A percentile compares a stretch with the other conserved stretches of the same genome.
These are phyloP conservation scores for Mesocricetus auratus DNA, from an alignment of 2,113 vertebrate species.

Conservation along the genomic window DNA sequence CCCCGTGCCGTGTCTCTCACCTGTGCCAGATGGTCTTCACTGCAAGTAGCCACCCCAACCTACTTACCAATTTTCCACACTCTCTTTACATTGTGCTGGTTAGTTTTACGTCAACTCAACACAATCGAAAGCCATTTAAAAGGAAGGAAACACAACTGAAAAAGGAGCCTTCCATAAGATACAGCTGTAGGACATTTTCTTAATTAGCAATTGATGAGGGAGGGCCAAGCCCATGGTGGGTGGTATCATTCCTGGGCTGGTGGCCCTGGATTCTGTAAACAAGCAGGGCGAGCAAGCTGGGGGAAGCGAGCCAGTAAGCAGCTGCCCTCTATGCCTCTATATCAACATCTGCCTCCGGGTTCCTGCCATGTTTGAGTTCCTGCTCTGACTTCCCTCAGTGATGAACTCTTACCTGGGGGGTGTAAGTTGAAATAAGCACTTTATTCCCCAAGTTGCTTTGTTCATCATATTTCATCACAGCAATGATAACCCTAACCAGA, in stretches of 20 bases:
- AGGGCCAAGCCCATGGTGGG: not conserved
- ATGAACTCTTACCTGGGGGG: not conserved
- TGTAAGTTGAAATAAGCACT: not conserved
- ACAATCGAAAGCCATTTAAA: not conserved
- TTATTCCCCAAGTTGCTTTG: not conserved
- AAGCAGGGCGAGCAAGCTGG: not conserved
- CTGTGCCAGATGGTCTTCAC: not conserved
- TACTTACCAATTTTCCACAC: not conserved
- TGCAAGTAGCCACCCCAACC: not conserved
- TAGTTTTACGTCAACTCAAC: not conserved
- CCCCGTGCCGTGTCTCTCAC: not conserved
- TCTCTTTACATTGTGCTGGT: not conserved
- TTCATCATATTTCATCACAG: not conserved
- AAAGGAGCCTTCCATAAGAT: not conserved
- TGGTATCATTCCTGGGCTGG: not conserved
- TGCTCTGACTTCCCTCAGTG: not conserved
- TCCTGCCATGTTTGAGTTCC: not conserved
- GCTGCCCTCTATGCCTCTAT: not conserved
- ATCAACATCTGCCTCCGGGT: not conserved
- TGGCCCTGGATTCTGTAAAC: not conserved
- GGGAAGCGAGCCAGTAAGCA: not conserved
- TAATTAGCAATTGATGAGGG: not conserved
- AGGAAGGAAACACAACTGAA: not conserved
- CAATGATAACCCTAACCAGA: not conserved
- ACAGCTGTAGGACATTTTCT: not conserved